phyloP scores from a whole-genome alignment of 2,797 vertebrate species.

The Tapirus indicus region DNA sequence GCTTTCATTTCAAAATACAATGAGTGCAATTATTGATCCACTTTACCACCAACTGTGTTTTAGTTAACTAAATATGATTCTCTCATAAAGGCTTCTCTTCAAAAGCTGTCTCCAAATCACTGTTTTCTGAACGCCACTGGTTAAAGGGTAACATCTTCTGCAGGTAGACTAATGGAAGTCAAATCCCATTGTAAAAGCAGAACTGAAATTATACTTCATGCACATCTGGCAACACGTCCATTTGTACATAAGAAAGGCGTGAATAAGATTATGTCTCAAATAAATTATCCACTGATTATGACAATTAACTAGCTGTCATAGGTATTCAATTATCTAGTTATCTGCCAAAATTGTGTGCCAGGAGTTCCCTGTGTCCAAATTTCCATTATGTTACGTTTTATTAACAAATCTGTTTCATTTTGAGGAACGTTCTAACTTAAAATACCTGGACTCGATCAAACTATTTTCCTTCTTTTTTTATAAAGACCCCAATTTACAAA shows the following conservation, averaged over 20 bases:
- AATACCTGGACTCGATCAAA: not conserved
- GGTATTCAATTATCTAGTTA: conserved; percentile 72
- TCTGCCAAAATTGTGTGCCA: conserved; percentile 51
- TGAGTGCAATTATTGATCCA: not conserved
- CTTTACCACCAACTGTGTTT: not conserved
- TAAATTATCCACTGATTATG: conserved; percentile 61
- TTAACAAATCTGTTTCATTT: conserved; percentile 49
- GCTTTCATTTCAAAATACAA: conserved; percentile 20
- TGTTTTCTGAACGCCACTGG: conserved; percentile 28
- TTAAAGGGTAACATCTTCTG: not conserved
- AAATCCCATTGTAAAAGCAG: conserved; percentile 2
- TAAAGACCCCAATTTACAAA: conserved; percentile 41
- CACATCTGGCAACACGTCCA: not conserved
- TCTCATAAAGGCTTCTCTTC: not conserved
- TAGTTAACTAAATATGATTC: not conserved
- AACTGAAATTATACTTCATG: conserved; percentile 50
- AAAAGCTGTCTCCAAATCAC: not conserved
- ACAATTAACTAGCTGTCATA: conserved; percentile 68
- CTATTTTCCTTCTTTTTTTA: not conserved
- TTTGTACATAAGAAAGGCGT: conserved; percentile 50
- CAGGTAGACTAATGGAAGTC: conserved; percentile 41
- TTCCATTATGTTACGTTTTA: conserved; percentile 61
- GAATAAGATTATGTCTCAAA: conserved; percentile 50
- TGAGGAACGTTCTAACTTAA: conserved; percentile 31
- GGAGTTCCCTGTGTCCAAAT: conserved; percentile 54